Evolutionary conservation across 2,797 vertebrate genomes (phyloP).

Genomic region (Lacerta agilis): DNA sequence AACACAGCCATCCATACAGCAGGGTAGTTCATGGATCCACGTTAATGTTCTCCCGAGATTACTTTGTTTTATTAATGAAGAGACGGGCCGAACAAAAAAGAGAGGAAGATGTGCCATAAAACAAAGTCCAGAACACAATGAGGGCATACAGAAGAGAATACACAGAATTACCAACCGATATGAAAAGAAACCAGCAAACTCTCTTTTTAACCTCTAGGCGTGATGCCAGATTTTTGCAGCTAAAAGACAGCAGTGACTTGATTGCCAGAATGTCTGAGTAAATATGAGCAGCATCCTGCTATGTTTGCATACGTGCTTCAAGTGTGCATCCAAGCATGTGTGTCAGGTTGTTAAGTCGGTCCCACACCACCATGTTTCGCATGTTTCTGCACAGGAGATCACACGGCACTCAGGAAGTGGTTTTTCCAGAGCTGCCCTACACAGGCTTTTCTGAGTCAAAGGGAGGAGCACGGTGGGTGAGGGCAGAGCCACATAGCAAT

Average conservation of each 20-base stretch:
- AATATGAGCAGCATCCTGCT: neutral
- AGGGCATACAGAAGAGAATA: neutral
- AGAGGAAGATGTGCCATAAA: neutral
- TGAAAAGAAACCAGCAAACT: neutral
- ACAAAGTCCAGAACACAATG: neutral
- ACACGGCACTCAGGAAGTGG: no score
- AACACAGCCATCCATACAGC: neutral
- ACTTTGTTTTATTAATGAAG: slow-evolving; percentile 17
- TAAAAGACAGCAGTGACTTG: neutral
- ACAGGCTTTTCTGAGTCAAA: no score
- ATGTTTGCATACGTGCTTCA: no score
- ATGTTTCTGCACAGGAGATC: no score
- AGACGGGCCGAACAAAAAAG: neutral
- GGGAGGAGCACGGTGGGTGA: no score
- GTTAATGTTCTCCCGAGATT: neutral
- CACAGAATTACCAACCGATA: neutral
- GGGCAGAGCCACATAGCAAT: no score
- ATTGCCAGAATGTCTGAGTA: neutral
- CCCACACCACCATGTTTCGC: no score
- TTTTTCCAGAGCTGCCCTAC: no score
- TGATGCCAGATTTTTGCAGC: neutral
- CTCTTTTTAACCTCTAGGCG: neutral
- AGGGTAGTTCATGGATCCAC: neutral
- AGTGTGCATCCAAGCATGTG: no score
- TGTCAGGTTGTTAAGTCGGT: no score